These are phyloP conservation scores for Amazona guildingii DNA, from an alignment of 2,113 vertebrate species.

Conservation along the genomic window DNA sequence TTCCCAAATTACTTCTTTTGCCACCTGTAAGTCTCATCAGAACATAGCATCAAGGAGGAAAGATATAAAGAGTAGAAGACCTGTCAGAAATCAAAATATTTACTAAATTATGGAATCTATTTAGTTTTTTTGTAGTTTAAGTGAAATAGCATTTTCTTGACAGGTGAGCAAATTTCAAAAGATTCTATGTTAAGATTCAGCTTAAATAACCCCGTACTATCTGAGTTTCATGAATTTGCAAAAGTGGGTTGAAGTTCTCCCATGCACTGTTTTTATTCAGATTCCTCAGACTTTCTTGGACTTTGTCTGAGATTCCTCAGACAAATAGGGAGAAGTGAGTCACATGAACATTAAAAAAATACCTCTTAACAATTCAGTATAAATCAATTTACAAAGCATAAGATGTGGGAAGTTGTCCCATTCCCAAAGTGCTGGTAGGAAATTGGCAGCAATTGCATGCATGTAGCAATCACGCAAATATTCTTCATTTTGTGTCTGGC, in stretches of 20 bases:
- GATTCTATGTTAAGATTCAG: neutral
- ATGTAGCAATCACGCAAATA: neutral
- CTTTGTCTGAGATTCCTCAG: neutral
- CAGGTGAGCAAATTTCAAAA: conserved; percentile 58
- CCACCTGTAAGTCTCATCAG: neutral
- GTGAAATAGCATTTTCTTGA: conserved; percentile 31
- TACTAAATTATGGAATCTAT: conserved; percentile 43
- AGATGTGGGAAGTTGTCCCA: neutral
- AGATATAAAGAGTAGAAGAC: neutral
- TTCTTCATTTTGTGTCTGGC: neutral
- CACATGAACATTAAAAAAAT: neutral
- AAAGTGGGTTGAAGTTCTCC: conserved; percentile 27
- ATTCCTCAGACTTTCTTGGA: neutral
- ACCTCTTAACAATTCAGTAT: neutral
- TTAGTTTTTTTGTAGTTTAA: conserved; percentile 39
- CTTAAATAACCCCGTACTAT: neutral
- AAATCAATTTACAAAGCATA: neutral
- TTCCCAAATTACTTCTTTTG: neutral
- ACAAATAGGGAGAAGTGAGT: neutral
- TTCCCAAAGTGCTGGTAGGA: neutral
- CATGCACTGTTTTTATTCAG: neutral
- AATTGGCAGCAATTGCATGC: neutral
- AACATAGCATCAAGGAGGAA: neutral
- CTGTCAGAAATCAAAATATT: conserved; percentile 56
- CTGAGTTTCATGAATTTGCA: neutral